These are phyloP conservation scores for Emydocephalus ijimae DNA, from an alignment of 2,113 vertebrate genomes.

Conservation along the genomic window DNA sequence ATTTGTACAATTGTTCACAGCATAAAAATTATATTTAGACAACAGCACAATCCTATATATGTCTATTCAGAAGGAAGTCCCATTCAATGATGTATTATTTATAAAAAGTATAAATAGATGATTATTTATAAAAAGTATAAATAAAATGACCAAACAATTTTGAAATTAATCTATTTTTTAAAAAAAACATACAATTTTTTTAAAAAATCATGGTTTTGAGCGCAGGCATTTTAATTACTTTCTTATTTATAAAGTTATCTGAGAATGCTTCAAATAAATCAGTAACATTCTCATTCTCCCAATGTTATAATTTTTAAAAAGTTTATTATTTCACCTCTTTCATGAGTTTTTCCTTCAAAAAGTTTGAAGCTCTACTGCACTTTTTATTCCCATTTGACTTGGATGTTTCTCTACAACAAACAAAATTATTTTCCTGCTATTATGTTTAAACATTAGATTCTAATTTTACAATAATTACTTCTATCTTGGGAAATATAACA, in stretches of 20 bases:
- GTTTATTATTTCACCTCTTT: neutral
- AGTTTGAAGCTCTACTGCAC: neutral
- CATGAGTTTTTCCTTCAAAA: neutral
- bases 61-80: neutral
- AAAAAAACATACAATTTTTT: neutral
- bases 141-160: slow-evolving; percentile 66
- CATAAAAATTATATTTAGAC: slow-evolving; percentile 37
- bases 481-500: neutral
- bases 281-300: neutral
- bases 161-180: slow-evolving; percentile 15
- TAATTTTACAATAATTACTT: neutral
- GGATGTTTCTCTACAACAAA: neutral
- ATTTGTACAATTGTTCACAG: slow-evolving; percentile 29
- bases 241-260: slow-evolving; percentile 1
- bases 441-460: neutral
- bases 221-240: neutral
- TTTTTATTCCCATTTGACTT: neutral
- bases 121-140: slow-evolving; percentile 42
- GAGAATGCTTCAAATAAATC: neutral
- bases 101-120: slow-evolving; percentile 39
- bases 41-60: slow-evolving; percentile 12
- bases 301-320: neutral
- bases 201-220: neutral
- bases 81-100: neutral
- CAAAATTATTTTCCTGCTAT: neutral